Percentiles rank a stretch among this genome's conserved stretches.
Conservation (phyloP, 1,140 invertebrate species). For the Metopolophium dirhodum region DNA sequence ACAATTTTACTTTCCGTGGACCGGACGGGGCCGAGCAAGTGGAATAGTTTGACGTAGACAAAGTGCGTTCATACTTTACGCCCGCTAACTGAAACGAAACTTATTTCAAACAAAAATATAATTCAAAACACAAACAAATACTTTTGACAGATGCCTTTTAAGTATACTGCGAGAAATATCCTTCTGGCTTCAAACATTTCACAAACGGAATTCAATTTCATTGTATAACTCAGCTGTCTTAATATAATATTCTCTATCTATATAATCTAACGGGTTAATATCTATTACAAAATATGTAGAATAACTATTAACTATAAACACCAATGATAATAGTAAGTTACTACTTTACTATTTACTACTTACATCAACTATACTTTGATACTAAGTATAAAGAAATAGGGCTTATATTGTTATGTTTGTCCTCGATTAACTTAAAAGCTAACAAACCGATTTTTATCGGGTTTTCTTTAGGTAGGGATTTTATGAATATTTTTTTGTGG, state of each 20-base stretch:
- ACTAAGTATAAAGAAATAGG: too few species aligned
- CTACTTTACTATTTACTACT: too few species aligned
- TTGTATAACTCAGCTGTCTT: neutral
- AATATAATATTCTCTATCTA: neutral
- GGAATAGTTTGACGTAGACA: constrained; percentile 18
- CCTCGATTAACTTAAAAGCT: too few species aligned
- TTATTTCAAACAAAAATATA: constrained; percentile 32
- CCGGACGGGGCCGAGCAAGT: neutral
- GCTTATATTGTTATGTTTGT: too few species aligned
- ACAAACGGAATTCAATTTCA: neutral
- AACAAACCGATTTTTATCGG: too few species aligned
- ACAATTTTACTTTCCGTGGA: neutral
- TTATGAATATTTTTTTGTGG: too few species aligned
- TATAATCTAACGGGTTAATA: neutral
- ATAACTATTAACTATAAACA: neutral
- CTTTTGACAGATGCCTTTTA: neutral
- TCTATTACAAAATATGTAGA: neutral
- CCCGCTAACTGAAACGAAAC: constrained; percentile 1
- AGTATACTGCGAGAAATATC: neutral
- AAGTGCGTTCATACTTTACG: constrained; percentile 29
- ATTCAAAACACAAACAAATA: constrained; percentile 42
- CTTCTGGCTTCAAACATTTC: neutral
- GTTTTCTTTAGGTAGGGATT: too few species aligned
- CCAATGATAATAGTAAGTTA: neutral
- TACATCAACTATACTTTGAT: too few species aligned